phyloP scores from a whole-genome alignment of 2,797 vertebrate species.

The Takifugu ocellatus region DNA sequence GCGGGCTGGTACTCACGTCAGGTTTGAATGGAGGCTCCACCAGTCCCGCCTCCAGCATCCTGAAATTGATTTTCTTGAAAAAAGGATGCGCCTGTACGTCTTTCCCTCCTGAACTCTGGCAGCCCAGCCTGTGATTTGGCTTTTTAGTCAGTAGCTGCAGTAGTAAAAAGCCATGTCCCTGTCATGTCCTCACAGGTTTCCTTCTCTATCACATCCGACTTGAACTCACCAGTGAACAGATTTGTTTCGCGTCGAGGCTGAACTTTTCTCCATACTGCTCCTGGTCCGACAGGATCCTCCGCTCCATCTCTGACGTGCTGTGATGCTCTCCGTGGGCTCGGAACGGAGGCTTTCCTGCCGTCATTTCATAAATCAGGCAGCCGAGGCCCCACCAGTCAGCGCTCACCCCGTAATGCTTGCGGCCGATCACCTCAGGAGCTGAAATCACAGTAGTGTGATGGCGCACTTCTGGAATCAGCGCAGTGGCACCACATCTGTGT shows the following conservation, averaged over 20 bases:
- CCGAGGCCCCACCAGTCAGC: slow-evolving; percentile 88
- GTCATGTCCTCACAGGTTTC: not conserved
- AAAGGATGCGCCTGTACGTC: slow-evolving; percentile 76
- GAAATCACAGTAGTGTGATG: not conserved
- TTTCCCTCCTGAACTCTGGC: slow-evolving; percentile 33
- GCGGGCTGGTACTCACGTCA: slow-evolving; percentile 60
- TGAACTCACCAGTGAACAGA: slow-evolving; percentile 76
- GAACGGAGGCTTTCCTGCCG: slow-evolving; percentile 71
- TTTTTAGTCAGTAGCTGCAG: slow-evolving; percentile 80
- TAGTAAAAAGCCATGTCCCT: not conserved
- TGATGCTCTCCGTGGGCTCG: slow-evolving; percentile 65
- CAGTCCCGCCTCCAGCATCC: slow-evolving; percentile 80
- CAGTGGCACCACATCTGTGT: not conserved
- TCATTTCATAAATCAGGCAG: slow-evolving; percentile 88
- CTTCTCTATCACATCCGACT: not conserved
- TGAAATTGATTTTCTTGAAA: slow-evolving; percentile 81
- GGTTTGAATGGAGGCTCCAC: slow-evolving; percentile 76
- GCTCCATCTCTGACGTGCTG: slow-evolving; percentile 74
- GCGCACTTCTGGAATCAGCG: not conserved
- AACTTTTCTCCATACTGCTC: slow-evolving; percentile 71
- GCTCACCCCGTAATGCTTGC: slow-evolving; percentile 69
- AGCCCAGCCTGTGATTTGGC: slow-evolving; percentile 73
- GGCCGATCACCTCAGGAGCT: slow-evolving; percentile 83
- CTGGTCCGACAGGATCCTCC: slow-evolving; percentile 58
- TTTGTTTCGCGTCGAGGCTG: slow-evolving; percentile 44